Evolutionary conservation across 2,888 invertebrate genomes (phyloP).

Genomic region (Erannis defoliaria): DNA sequence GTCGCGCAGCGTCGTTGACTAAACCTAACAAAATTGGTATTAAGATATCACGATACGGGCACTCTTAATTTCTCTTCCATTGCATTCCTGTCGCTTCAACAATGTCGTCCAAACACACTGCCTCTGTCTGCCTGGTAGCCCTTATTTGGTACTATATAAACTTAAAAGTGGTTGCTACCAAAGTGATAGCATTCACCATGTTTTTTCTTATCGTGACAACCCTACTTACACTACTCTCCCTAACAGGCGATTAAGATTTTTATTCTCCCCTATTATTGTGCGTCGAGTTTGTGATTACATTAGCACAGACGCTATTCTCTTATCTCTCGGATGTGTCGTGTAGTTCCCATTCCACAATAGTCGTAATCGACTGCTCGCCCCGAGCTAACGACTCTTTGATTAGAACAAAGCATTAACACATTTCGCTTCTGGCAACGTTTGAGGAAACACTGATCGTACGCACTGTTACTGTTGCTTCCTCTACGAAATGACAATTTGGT

Average conservation of each 20-base stretch:
- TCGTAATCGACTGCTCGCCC: constrained; percentile 70
- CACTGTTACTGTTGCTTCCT: constrained; percentile 37
- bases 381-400: constrained; percentile 76
- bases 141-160: too few species aligned
- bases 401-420: constrained; percentile 70
- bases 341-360: constrained; percentile 70
- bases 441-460: constrained; percentile 42
- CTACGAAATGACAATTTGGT: constrained; percentile 30
- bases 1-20: too few species aligned
- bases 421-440: constrained; percentile 53
- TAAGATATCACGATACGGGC: too few species aligned
- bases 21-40: too few species aligned
- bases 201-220: neutral
- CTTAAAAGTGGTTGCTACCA: too few species aligned
- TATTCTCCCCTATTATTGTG: constrained; percentile 17
- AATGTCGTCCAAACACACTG: too few species aligned
- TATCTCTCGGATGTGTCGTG: constrained; percentile 69
- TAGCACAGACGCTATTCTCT: constrained; percentile 41
- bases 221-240: constrained; percentile 14
- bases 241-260: constrained; percentile 19
- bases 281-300: constrained; percentile 39
- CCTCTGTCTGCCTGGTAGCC: too few species aligned
- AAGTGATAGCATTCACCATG: neutral
- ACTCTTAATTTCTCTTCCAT: too few species aligned
- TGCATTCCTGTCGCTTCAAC: too few species aligned